A percentile compares a stretch with the other conserved stretches of the same genome.
phyloP scores from a whole-genome alignment of 64 coral and sea anemone genomes.

The Cladopsammia gracilis region DNA sequence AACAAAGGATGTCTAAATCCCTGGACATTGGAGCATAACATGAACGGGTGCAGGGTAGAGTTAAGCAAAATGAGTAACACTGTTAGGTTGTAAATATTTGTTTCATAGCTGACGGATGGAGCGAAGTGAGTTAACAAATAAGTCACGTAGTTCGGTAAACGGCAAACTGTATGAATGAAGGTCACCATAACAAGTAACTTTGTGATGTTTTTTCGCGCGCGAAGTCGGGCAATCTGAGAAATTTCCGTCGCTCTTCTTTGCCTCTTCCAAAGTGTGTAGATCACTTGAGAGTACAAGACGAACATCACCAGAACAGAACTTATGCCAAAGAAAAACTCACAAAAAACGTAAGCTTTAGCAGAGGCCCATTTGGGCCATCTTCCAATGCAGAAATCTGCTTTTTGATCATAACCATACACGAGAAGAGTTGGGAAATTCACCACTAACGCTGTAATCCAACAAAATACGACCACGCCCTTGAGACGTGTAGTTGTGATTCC shows the following conservation, averaged over 20 bases:
- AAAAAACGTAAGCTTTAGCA: constrained; percentile 51
- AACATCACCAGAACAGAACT: constrained; percentile 69
- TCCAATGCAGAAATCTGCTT: constrained; percentile 50
- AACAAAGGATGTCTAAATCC: constrained; percentile 37
- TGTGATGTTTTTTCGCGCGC: constrained; percentile 49
- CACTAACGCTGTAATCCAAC: constrained; percentile 35
- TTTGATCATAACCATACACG: constrained; percentile 44
- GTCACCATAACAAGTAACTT: constrained; percentile 57
- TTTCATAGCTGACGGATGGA: constrained; percentile 38
- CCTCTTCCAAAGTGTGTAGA: constrained; percentile 57
- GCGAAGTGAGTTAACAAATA: constrained; percentile 44
- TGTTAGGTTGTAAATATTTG: constrained; percentile 57
- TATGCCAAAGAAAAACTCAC: constrained; percentile 43
- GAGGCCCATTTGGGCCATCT: constrained; percentile 53
- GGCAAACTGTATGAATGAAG: constrained; percentile 46
- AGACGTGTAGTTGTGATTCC: constrained; percentile 3
- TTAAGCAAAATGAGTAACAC: constrained; percentile 66
- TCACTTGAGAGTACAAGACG: constrained; percentile 53
- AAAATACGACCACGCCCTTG: constrained; percentile 41
- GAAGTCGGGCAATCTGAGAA: constrained; percentile 53
- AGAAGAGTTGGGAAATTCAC: constrained; percentile 52
- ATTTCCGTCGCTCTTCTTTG: constrained; percentile 35
- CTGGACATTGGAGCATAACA: constrained; percentile 53
- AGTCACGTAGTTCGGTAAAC: constrained; percentile 65
- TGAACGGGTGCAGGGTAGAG: constrained; percentile 42